Base-by-base conservation (phyloP, 2,113 vertebrate species). In the Psilopsiagon aymara region DNA sequence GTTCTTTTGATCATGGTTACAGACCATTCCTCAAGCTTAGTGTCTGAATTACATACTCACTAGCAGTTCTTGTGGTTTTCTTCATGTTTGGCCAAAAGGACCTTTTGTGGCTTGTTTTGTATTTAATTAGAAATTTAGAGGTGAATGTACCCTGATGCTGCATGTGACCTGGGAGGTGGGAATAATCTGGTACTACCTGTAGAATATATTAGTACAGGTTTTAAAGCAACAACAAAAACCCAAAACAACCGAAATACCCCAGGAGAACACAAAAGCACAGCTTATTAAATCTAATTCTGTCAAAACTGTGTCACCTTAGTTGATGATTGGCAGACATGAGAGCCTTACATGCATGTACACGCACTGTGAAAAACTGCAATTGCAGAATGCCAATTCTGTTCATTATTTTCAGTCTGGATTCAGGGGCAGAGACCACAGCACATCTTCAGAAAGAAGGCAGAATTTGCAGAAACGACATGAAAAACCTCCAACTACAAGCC, bases 371-470 rank as follows among this genome's bases (percentile, higher is more conserved):
- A 86, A 60, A 29, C 0, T 25, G 33, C 44, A 70, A 33, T 43
- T 47, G 25, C n/a, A 9, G 29, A 82, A 53, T 62, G 23, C 29
- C 24, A 59, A 44, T 77, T 27, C 6, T 0, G 0, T 49, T 21
- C 10, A 4, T 69, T 81, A 16, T 92, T 92, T 96, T 60, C 94
- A 99, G 98, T 94, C 97, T 74, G 97, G 97, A 76, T 97, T 98
- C 88, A 98, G 95, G 90, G 98, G 97, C 87, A 98, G 98, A 90
- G 98, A 97, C 82, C 98, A 97, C 95, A 98, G 98, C 94, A 98
- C 96, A 10, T 98, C 98, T 67, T 98, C 98, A 70, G 98, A 98
- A 93, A 98, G 98, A 97, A 94, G 97, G 83, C 97, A 98, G 82
- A 97, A 89, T 90, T 89, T 98, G 88, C 98, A 98, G 89, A 98